These are phyloP conservation scores for Xyrichtys novacula DNA, from an alignment of 2,797 vertebrate species.

Conservation along the genomic window DNA sequence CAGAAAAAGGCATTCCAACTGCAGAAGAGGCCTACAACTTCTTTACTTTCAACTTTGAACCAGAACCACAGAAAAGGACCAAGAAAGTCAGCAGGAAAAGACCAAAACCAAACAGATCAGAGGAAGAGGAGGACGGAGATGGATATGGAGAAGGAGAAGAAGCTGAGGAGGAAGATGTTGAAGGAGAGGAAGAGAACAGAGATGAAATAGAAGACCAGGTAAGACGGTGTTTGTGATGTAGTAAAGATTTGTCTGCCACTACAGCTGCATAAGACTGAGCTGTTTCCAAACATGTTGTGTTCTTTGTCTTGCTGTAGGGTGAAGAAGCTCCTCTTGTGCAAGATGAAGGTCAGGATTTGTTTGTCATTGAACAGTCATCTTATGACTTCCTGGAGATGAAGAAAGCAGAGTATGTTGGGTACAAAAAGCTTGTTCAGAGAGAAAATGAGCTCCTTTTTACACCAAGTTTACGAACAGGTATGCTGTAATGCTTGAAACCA, in stretches of 20 bases:
- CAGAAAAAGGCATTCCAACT: slow-evolving; percentile 84
- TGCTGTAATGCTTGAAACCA: not conserved
- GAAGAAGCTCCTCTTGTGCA: slow-evolving; percentile 85
- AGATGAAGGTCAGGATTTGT: slow-evolving; percentile 82
- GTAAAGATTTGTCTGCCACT: not conserved
- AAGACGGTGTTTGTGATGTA: slow-evolving; percentile 2
- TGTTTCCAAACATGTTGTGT: not conserved
- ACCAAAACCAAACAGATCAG: slow-evolving; percentile 42
- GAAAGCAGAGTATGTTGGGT: slow-evolving; percentile 86
- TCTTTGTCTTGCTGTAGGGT: slow-evolving; percentile 73
- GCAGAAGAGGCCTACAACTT: slow-evolving; percentile 93
- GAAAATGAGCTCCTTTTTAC: slow-evolving; percentile 88
- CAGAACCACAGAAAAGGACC: slow-evolving; percentile 79
- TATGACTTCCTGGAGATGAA: slow-evolving; percentile 88
- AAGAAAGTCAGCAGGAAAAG: slow-evolving; percentile 55
- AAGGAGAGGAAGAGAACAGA: slow-evolving; percentile 68
- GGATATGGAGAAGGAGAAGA: slow-evolving; percentile 70
- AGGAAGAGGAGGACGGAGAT: slow-evolving; percentile 61
- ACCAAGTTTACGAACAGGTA: slow-evolving; percentile 90
- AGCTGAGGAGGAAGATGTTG: slow-evolving; percentile 67
- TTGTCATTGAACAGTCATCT: slow-evolving; percentile 81
- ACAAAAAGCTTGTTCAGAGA: slow-evolving; percentile 76
- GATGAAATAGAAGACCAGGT: slow-evolving; percentile 80
- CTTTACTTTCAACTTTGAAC: slow-evolving; percentile 94
- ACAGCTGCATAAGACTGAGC: not conserved